These are phyloP conservation scores for Felis chaus DNA, from an alignment of 2,113 vertebrate genomes.

Conservation along the genomic window DNA sequence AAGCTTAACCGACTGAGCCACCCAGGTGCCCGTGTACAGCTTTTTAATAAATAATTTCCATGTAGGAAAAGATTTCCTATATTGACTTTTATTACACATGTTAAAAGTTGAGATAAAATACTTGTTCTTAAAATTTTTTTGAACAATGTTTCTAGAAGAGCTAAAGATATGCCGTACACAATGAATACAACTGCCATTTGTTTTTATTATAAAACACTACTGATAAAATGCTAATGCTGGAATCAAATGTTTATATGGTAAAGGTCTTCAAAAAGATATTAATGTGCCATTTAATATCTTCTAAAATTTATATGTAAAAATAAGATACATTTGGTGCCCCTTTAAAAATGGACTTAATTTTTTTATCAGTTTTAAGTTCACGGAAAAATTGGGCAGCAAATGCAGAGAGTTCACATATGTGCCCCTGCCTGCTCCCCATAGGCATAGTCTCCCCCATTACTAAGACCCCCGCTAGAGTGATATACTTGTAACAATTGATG, in stretches of 20 bases:
- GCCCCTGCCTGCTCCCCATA: not conserved
- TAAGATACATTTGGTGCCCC: not conserved
- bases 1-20: too few species aligned
- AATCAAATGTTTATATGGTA: not conserved
- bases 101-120: slow-evolving; percentile 8
- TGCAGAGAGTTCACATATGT: not conserved
- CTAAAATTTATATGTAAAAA: not conserved
- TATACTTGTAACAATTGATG: not conserved
- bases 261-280: not conserved
- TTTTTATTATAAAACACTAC: not conserved
- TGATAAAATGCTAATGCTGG: not conserved
- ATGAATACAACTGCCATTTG: not conserved
- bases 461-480: not conserved
- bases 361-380: not conserved
- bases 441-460: not conserved
- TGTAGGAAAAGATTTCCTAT: not conserved
- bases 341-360: not conserved
- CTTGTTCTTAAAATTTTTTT: not conserved
- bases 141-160: not conserved
- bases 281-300: not conserved
- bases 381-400: not conserved
- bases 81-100: not conserved
- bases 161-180: not conserved
- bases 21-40: too few species aligned
- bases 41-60: not conserved